phyloP scores from a whole-genome alignment of 1,140 invertebrate genomes.

The Leptonema lineaticorne region DNA sequence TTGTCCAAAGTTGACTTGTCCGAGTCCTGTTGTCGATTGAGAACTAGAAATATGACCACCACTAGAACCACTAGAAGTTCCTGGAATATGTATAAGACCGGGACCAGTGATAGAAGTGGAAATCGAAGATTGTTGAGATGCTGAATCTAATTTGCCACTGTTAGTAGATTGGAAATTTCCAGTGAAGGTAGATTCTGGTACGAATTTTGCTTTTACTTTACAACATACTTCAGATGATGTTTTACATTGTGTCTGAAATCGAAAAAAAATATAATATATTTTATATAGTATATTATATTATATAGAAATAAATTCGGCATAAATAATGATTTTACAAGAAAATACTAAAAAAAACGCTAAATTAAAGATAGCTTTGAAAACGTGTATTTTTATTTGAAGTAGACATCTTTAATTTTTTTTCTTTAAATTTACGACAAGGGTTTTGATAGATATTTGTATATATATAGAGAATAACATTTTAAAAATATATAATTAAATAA shows the following conservation, averaged over 20 bases:
- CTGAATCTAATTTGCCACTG: slow-evolving; percentile 6
- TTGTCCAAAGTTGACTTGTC: neutral
- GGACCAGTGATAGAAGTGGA: neutral
- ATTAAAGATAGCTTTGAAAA: too few species aligned
- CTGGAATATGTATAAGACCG: slow-evolving; percentile 16
- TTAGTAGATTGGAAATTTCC: neutral
- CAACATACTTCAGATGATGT: slow-evolving; percentile 35
- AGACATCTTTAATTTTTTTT: too few species aligned
- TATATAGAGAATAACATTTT: too few species aligned
- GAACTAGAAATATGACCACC: neutral
- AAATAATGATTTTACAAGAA: too few species aligned
- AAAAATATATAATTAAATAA: too few species aligned
- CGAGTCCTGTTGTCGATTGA: neutral
- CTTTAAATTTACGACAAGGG: too few species aligned
- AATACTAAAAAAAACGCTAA: too few species aligned
- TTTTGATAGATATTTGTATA: too few species aligned
- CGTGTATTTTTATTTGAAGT: too few species aligned
- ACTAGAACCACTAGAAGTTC: neutral
- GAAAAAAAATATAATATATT: slow-evolving; percentile 4
- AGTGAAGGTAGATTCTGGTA: neutral
- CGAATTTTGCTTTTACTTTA: slow-evolving; percentile 28
- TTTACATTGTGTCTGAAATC: slow-evolving; percentile 28
- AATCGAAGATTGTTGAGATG: slow-evolving; percentile 19
- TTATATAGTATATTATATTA: too few species aligned
- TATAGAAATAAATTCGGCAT: too few species aligned